Evolutionary conservation across 92 coral and sea anemone genomes (phyloP), one percentile per base, ranked within the genome.

Genomic region (Phymanthus crucifer): DNA sequence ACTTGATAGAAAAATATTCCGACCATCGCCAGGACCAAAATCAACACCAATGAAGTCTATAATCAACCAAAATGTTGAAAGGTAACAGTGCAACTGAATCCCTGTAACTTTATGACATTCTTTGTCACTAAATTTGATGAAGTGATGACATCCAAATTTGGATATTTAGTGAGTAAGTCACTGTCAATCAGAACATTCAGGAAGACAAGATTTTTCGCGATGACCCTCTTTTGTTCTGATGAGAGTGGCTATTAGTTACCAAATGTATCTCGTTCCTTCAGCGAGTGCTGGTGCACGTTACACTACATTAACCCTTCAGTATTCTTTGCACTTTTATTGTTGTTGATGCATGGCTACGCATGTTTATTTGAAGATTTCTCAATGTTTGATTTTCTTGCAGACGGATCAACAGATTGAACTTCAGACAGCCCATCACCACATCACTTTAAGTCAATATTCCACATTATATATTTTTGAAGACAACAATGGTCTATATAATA

Each of bases 21-120:
- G 99, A 61, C 99, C 99, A 8, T 91, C 98, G 1, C 99, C 94
- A 72, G 99, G 98, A 26, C 99, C 99, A 1, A 95, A 93, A 69
- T 95, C 99, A 43, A 95, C 99, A 61, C 99, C 93, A 71, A 93
- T 82, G 77, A 76, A 65, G 70, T 93, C 98, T 13, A 72, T 95
- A 52, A 65, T 95, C 45, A 91, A 93, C 66, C 98, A 95, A 48
- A 95, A 95, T 81, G 96, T 95, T 4, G 89, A 87, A 64, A 91
- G 97, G 97, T 86, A 86, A 54, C 27, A 48, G n/a, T 48, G 3
- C 17, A 7, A 16, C n/a, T 48, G 3, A 57, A 16, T 1, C 29
- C 64, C 50, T 45, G 16, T 45, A 45, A 45, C 10, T 45, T 45
- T 17, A 45, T 45, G 50, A n/a, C n/a, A n/a, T n/a, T n/a, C n/a